Evolutionary conservation across 1,140 invertebrate genomes (phyloP), one percentile per base, ranked within the genome.

Genomic region (Drosophila pallidifrons): DNA sequence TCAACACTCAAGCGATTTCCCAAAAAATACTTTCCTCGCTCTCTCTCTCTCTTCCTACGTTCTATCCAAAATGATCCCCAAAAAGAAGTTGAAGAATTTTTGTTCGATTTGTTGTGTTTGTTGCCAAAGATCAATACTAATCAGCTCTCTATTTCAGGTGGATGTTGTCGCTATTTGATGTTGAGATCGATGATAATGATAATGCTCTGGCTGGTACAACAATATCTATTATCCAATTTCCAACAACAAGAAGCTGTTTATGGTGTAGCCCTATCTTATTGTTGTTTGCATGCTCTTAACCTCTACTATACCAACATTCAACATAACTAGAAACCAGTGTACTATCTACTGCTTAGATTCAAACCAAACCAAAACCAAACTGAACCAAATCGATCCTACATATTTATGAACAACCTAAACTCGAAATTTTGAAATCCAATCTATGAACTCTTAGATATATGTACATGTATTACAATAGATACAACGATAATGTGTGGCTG

Each of bases 111-210:
- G 20, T 25, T 25, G 20, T 25, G 61, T 43, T 55, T 32, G 10
- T 52, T 72, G 46, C 58, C 58, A 64, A 68, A 77, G 87, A 91
- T 80, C 81, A 58, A 81, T 82, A 87, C 88, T 91, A 91, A 91
- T 91, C 88, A 91, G 88, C 73, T 91, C 69, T 91, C 72, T 88
- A 87, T 91, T 91, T 91, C 88, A 91, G 88, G 88, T 91, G 81
- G 77, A 87, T 91, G 77, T 73, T 74, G 63, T 64, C 67, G 72
- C 63, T 68, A 68, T 78, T 25, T 68, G 83, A 87, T 77, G 72
- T 54, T 86, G 65, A 77, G 46, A 65, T 71, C 43, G 79, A 67
- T 73, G 77, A 70, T 57, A 59, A 61, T 70, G 51, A 79, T 85
- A 67, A 65, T 72, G 70, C 64, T 60, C 75, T 74, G 72, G 71